Evolutionary conservation across 2,113 vertebrate species (phyloP), one percentile per base, ranked within the genome.

Genomic region (Cyanistes caeruleus): DNA sequence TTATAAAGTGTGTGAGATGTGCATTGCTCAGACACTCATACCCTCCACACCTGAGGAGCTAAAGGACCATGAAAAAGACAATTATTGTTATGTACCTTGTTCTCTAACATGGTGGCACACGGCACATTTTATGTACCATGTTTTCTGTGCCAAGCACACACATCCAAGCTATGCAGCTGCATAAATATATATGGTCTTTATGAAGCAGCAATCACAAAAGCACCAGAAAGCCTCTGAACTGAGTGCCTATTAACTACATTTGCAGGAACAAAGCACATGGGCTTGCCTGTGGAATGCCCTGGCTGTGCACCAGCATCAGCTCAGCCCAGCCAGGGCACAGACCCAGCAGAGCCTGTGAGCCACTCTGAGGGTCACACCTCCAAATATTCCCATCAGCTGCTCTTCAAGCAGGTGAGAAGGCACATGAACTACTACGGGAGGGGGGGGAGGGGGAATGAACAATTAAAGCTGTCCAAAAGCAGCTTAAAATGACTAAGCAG

Each of bases 401-500:
- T 82, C 52, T 58, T 72, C 43, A 82, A 72, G 31, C 65, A 67
- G 67, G 46, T 80, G 55, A 74, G 58, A 85, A 63, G 23, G 30
- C n/a, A 74, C 48, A 28, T 11, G 16, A 91, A 70, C 41, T 35
- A 84, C 11, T 60, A 43, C 5, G n/a, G n/a, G n/a, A n/a, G n/a
- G 1, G 1, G 10, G 8, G 4, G 5, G 11, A 7, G 39, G 33
- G 7, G 10, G 5, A 7, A 7, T 64, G 60, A n/a, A 55, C 23
- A 79, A 59, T 56, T 67, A 79, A 88, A 86, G 28, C 14, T 65
- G 68, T 85, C 60, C 41, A 67, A 86, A 91, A 56, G 9, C 55
- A 81, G 5, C 33, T 76, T 92, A 76, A 92, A 91, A 89, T 63
- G 88, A 86, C 82, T 96, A 87, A 89, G 78, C 88, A 87, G 69